phyloP scores from a whole-genome alignment of 2,797 vertebrate species.

The Labeo calbasu region DNA sequence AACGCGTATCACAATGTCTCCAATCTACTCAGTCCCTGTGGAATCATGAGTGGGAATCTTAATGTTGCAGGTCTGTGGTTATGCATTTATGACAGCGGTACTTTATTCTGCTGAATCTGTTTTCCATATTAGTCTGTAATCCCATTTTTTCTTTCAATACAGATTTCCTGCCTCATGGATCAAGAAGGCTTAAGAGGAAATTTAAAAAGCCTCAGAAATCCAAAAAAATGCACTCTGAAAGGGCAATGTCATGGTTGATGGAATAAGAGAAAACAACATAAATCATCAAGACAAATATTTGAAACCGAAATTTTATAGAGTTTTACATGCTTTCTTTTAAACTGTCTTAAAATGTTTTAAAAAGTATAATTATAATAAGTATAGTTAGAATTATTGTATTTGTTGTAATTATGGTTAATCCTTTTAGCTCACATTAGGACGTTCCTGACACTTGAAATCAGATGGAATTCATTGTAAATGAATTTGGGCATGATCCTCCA shows the following conservation, averaged over 20 bases:
- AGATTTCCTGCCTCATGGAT: slow-evolving; percentile 67
- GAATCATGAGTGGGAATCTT: slow-evolving; percentile 59
- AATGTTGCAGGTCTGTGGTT: slow-evolving; percentile 69
- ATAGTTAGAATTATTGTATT: neutral
- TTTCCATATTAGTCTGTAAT: slow-evolving; percentile 65
- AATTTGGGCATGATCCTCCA: slow-evolving; percentile 62
- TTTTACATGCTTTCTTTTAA: neutral
- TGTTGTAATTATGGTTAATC: neutral
- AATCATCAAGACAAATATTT: slow-evolving; percentile 27
- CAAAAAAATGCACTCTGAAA: slow-evolving; percentile 28
- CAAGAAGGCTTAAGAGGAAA: slow-evolving; percentile 51
- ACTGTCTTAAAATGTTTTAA: neutral
- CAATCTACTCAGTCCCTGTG: slow-evolving; percentile 66
- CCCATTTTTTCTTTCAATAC: slow-evolving; percentile 66
- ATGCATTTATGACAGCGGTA: slow-evolving; percentile 70
- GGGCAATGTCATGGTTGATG: slow-evolving; percentile 48
- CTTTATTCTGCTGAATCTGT: slow-evolving; percentile 59
- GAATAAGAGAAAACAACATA: slow-evolving; percentile 22
- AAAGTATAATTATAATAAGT: neutral
- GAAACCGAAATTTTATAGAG: neutral
- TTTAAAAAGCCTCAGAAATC: slow-evolving; percentile 40
- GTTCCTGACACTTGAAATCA: neutral
- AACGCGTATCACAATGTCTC: slow-evolving; percentile 62
- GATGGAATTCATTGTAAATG: slow-evolving; percentile 6
- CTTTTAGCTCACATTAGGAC: neutral